Percentiles rank a stretch among this genome's conserved stretches.
These are phyloP conservation scores for Rhimphoctona megacephalus DNA, from an alignment of 2,888 invertebrate species.

Conservation along the genomic window DNA sequence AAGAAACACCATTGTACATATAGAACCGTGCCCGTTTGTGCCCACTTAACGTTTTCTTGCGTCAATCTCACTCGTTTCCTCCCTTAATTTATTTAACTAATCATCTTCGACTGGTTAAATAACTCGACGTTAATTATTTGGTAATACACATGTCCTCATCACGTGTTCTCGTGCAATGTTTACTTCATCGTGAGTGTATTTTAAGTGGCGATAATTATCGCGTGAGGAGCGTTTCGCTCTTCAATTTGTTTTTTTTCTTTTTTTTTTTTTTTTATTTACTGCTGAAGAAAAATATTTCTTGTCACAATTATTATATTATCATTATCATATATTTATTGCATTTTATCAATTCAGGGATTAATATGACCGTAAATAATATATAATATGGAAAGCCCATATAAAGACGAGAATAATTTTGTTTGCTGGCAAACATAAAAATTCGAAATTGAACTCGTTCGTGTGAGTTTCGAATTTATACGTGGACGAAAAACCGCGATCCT, in stretches of 20 bases:
- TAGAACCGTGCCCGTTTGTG: slow-evolving; percentile 29
- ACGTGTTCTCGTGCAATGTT: slow-evolving; percentile 29
- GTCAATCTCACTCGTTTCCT: slow-evolving; percentile 69
- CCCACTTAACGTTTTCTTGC: slow-evolving; percentile 79
- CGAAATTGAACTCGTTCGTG: slow-evolving; percentile 1
- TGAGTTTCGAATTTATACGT: slow-evolving; percentile 35
- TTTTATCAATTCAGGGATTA: background rate
- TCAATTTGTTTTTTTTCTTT: no score
- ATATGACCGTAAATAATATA: background rate
- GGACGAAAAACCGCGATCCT: slow-evolving; percentile 55
- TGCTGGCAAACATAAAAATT: background rate
- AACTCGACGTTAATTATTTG: slow-evolving; percentile 79
- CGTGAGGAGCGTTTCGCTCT: background rate
- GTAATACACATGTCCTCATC: slow-evolving; percentile 76
- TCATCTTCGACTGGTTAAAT: slow-evolving; percentile 73
- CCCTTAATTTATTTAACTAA: slow-evolving; percentile 83
- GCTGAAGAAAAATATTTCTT: background rate
- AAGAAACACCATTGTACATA: slow-evolving; percentile 4
- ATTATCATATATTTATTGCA: background rate
- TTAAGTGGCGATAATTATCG: slow-evolving; percentile 50
- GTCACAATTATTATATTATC: background rate
- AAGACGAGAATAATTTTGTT: background rate
- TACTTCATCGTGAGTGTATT: slow-evolving; percentile 5
- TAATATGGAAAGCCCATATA: background rate
- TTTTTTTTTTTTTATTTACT: background rate